A percentile compares a stretch with the other conserved stretches of the same genome.
phyloP scores from a whole-genome alignment of 2,113 vertebrate genomes.

The Girardinichthys multiradiatus region DNA sequence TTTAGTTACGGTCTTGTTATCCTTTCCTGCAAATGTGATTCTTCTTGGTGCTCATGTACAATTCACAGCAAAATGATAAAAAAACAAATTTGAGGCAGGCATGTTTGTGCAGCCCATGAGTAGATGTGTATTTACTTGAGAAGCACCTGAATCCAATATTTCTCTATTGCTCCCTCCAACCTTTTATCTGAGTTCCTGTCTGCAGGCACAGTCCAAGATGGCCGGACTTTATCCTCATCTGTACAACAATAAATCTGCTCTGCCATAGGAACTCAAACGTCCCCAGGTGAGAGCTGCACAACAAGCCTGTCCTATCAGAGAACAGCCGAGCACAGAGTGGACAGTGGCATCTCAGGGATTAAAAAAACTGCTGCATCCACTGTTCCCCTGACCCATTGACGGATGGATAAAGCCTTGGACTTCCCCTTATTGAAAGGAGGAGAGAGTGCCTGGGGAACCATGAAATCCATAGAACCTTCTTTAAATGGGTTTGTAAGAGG shows the following conservation, averaged over 20 bases:
- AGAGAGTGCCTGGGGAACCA: conserved; percentile 79
- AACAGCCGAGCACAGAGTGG: conserved; percentile 71
- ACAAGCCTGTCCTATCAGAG: conserved; percentile 57
- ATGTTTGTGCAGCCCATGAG: background rate
- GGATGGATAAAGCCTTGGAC: conserved; percentile 82
- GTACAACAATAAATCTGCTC: conserved; percentile 64
- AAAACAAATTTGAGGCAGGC: background rate
- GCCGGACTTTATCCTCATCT: conserved; percentile 50
- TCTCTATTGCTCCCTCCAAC: background rate
- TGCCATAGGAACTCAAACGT: conserved; percentile 61
- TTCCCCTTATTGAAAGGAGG: conserved; percentile 80
- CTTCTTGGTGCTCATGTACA: background rate
- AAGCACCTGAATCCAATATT: conserved; percentile 4
- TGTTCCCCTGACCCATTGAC: conserved; percentile 77
- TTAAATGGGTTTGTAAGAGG: conserved; percentile 84
- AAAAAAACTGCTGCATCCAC: conserved; percentile 77
- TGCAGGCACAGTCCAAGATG: conserved; percentile 43
- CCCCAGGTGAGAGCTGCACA: conserved; percentile 59
- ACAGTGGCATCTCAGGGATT: conserved; percentile 75
- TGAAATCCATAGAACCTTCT: conserved; percentile 82
- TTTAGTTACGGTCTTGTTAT: background rate
- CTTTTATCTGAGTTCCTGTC: conserved; percentile 32
- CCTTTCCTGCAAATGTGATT: background rate
- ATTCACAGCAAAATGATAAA: background rate
- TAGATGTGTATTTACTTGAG: background rate